Conservation (phyloP, 2,888 invertebrate genomes). For the Charanyca ferruginea region DNA sequence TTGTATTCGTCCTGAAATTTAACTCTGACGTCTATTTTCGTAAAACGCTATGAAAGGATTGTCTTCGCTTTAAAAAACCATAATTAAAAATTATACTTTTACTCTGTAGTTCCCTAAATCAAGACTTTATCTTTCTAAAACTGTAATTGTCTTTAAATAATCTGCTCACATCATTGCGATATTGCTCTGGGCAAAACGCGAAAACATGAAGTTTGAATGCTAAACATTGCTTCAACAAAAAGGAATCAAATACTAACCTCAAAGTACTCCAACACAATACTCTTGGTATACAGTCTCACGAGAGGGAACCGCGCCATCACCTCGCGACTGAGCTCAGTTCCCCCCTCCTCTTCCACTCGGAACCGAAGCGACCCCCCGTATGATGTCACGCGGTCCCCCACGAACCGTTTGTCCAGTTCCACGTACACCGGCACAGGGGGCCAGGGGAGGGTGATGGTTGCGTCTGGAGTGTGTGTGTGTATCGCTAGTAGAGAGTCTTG, state of each 20-base stretch:
- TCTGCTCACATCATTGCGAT: no score
- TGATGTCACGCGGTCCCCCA: slow-evolving; percentile 96
- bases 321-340: slow-evolving; percentile 90
- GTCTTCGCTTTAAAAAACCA: no score
- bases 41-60: no score
- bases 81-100: no score
- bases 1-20: no score
- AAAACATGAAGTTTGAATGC: no score
- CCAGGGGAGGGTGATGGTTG: slow-evolving; percentile 86
- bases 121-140: no score
- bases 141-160: no score
- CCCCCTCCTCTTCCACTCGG: slow-evolving; percentile 93
- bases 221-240: background rate
- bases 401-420: slow-evolving; percentile 95
- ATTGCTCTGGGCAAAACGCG: no score
- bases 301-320: slow-evolving; percentile 93
- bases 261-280: slow-evolving; percentile 95
- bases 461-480: slow-evolving; percentile 82
- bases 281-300: slow-evolving; percentile 95
- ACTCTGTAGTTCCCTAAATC: no score
- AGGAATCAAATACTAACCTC: slow-evolving; percentile 76
- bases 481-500: slow-evolving; percentile 82
- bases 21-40: no score
- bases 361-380: slow-evolving; percentile 97
- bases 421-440: slow-evolving; percentile 94